Evolutionary conservation across 37 sponge, comb jelly and placozoan species (phyloP).

Genomic region (Chondrosia reniformis): DNA sequence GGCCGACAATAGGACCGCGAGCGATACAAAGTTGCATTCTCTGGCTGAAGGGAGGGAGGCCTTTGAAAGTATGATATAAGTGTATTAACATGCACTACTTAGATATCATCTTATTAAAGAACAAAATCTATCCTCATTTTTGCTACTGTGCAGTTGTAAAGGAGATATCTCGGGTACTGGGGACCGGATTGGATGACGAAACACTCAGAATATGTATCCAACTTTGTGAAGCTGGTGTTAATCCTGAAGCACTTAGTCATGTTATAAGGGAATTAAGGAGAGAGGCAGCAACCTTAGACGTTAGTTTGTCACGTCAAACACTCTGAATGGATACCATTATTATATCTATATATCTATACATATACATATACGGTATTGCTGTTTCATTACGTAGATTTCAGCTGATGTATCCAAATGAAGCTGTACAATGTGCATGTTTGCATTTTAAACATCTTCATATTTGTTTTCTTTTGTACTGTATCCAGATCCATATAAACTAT

Average conservation of each 20-base stretch:
- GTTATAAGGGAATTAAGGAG: constrained; percentile 82
- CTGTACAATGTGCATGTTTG: too few relatives aligned
- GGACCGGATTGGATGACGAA: constrained; percentile 86
- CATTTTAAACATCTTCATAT: too few relatives aligned
- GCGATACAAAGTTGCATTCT: constrained; percentile 18
- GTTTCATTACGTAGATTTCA: too few relatives aligned
- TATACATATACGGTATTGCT: too few relatives aligned
- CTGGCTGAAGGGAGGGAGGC: constrained; percentile 63
- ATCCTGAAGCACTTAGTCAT: constrained; percentile 86
- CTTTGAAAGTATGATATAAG: constrained; percentile 47
- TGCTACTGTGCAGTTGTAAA: constrained; percentile 51
- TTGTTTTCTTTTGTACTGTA: too few relatives aligned
- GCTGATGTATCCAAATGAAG: too few relatives aligned
- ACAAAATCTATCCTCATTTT: neutral
- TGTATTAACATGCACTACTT: neutral
- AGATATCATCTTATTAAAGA: neutral
- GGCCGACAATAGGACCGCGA: neutral
- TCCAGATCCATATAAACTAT: too few relatives aligned
- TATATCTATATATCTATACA: too few relatives aligned
- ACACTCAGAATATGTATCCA: constrained; percentile 85
- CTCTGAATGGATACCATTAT: too few relatives aligned
- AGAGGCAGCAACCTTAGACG: constrained; percentile 54
- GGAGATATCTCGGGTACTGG: constrained; percentile 84
- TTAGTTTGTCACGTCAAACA: too few relatives aligned
- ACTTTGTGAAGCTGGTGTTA: constrained; percentile 84